Conservation (phyloP, 1,140 invertebrate genomes). For the Euglossa dilemma region DNA sequence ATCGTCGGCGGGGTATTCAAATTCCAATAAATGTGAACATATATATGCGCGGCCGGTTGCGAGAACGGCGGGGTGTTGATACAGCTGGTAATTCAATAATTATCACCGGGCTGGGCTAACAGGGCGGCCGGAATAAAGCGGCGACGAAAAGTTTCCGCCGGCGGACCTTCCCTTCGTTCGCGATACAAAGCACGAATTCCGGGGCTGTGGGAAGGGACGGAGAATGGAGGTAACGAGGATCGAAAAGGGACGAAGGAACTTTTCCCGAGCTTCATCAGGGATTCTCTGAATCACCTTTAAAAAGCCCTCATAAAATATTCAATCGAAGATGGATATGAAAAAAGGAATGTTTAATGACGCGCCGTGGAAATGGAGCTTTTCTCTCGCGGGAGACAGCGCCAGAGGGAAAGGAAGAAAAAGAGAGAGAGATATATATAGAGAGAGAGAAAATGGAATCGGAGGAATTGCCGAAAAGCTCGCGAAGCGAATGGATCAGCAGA, state of each 20-base stretch:
- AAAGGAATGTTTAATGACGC: constrained; percentile 32
- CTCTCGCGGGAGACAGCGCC: no score
- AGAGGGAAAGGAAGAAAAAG: neutral
- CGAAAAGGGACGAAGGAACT: neutral
- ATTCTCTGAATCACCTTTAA: constrained; percentile 28
- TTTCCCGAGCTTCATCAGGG: constrained; percentile 1
- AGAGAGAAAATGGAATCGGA: fast-evolving
- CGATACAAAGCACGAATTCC: constrained; percentile 9
- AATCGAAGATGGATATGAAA: constrained; percentile 44
- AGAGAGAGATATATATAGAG: no score
- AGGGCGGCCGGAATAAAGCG: neutral
- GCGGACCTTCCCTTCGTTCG: neutral
- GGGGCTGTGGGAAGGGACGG: no score
- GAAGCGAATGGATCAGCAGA: no score
- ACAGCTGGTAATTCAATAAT: constrained; percentile 37
- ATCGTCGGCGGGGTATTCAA: constrained; percentile 24
- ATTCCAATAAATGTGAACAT: constrained; percentile 19
- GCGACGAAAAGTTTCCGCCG: neutral
- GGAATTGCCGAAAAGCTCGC: neutral
- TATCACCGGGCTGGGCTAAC: neutral
- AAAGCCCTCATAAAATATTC: constrained; percentile 42
- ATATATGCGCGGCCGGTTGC: neutral
- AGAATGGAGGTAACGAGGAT: neutral
- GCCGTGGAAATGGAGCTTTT: neutral
- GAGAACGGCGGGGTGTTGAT: constrained; percentile 14